Conservation (phyloP, 2,888 invertebrate species). For the Eucriotettix oculatus region DNA sequence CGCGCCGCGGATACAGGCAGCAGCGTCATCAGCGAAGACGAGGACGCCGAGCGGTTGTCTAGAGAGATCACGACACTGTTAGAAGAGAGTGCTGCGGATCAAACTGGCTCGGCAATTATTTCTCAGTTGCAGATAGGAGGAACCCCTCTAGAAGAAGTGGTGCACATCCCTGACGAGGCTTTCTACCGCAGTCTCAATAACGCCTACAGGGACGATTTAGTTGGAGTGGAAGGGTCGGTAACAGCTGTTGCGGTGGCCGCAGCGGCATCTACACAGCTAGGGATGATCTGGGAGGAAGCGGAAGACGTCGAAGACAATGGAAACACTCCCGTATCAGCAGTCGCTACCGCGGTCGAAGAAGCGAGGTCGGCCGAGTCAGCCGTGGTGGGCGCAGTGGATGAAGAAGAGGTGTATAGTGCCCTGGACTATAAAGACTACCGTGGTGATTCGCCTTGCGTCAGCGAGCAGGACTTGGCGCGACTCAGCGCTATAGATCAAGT, state of each 20-base stretch:
- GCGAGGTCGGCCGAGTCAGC: constrained; percentile 13
- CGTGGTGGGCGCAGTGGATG: constrained; percentile 30
- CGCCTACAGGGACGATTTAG: constrained; percentile 67
- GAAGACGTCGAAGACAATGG: constrained; percentile 45
- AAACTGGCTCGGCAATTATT: not conserved
- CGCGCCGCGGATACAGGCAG: constrained; percentile 16
- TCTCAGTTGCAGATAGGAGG: constrained; percentile 3
- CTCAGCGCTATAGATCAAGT: constrained; percentile 62
- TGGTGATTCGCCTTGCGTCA: constrained; percentile 55
- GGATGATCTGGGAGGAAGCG: constrained; percentile 76
- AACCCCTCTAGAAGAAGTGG: constrained; percentile 17
- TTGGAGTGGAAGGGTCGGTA: constrained; percentile 31
- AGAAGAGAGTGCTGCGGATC: constrained; percentile 5
- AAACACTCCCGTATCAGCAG: no score
- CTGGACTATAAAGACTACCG: constrained; percentile 65
- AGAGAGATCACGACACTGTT: constrained; percentile 5
- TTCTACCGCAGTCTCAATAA: constrained; percentile 78
- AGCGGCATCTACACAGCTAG: constrained; percentile 53
- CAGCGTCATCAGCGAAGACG: constrained; percentile 1
- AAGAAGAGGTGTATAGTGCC: constrained; percentile 51
- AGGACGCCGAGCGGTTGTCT: constrained; percentile 2
- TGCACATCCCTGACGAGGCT: constrained; percentile 54
- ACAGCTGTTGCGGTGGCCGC: constrained; percentile 27
- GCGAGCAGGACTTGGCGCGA: constrained; percentile 59
- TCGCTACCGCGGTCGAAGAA: constrained; percentile 11